Evolutionary conservation across 2,797 vertebrate species (phyloP).

Genomic region (Sardinella longiceps): DNA sequence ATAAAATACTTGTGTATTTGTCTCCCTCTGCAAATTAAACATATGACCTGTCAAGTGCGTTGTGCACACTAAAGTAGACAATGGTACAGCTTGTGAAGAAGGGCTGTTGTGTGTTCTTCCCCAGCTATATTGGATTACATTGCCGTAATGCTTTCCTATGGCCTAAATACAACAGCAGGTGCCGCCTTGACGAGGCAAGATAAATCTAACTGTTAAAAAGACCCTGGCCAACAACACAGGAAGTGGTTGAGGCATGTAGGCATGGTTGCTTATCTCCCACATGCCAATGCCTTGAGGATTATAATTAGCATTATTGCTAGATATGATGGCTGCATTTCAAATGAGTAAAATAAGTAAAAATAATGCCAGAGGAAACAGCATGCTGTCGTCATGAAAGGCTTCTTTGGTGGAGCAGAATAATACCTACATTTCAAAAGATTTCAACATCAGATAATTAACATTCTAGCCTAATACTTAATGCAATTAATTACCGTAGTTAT

Average conservation of each 20-base stretch:
- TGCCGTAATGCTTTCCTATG: slow-evolving; percentile 53
- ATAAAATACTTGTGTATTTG: background rate
- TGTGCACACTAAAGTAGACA: slow-evolving; percentile 29
- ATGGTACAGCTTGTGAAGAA: slow-evolving; percentile 51
- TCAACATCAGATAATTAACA: no score
- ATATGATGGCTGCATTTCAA: background rate
- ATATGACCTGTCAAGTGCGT: background rate
- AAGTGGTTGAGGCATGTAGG: background rate
- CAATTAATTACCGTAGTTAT: background rate
- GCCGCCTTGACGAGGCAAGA: slow-evolving; percentile 49
- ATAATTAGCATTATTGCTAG: background rate
- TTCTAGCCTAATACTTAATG: no score
- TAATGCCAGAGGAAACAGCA: background rate
- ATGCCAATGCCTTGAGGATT: background rate
- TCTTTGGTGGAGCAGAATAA: background rate
- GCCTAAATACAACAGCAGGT: slow-evolving; percentile 53
- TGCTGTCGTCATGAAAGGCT: background rate
- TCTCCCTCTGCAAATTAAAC: background rate
- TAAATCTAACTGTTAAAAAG: background rate
- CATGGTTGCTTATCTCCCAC: background rate
- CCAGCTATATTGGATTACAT: slow-evolving; percentile 68
- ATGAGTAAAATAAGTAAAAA: background rate
- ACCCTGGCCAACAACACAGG: background rate
- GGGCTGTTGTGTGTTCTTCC: slow-evolving; percentile 41
- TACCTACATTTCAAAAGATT: background rate